Evolutionary conservation across 2,888 invertebrate genomes (phyloP), one percentile per base, ranked within the genome.

Genomic region (Parthenolecanium corni): DNA sequence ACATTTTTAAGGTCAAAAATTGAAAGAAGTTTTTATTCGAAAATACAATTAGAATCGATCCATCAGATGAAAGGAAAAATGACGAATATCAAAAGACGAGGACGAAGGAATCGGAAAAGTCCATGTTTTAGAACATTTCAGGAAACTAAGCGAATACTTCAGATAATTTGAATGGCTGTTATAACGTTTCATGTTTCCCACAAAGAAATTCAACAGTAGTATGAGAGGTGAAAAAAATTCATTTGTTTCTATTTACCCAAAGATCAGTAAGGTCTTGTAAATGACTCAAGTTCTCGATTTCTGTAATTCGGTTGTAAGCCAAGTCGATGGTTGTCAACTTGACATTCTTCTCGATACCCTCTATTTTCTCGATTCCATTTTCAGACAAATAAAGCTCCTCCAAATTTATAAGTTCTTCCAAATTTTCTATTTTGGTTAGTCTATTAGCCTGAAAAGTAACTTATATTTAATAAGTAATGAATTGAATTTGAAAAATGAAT

Each of bases 311-410:
- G 74, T 98, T 98, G 68, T 83, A 81, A 0, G 95, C 90, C 68
- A 97, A 73, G 75, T 98, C 98, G 64, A 98, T 75, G 0, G 95
- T 96, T 67, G 86, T 83, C 61, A 98, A 71, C 38, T 80, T 77
- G 3, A 74, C 74, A 71, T 89, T 89, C 62, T 76, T 77, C 0
- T 80, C 78, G 66, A 95, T 73, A 65, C 87, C 86, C 72, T 91
- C 89, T 64, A 97, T 86, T 0, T 70, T 72, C 2, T 81, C 79
- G 40, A 97, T 80, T 6, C 92, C 94, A 76, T 98, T 97, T 74
- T 95, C 91, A 0, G 95, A 95, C 66, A 95, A 71, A 73, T 97
- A 97, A 14, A 97, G 74, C 72, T 97, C 90, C 53, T 86, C 86
- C 65, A 97, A 74, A 58, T 86, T 82, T 0, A 73, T 77, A 23